phyloP scores from a whole-genome alignment of 1,140 invertebrate species.

The Tribolium madens region DNA sequence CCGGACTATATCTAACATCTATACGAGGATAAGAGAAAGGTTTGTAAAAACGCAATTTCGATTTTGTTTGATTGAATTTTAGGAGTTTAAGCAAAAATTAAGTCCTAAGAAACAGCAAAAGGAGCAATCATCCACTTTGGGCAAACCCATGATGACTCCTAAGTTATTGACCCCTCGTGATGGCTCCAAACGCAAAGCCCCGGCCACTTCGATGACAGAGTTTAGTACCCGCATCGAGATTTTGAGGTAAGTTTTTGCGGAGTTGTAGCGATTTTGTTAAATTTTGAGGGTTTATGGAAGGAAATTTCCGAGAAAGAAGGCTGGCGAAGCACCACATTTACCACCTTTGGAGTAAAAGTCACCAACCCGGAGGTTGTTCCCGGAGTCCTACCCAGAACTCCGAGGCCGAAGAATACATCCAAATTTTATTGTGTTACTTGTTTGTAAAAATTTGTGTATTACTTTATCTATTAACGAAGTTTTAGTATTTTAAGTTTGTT shows the following conservation, averaged over 20 bases:
- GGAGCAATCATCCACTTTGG: too few relatives aligned
- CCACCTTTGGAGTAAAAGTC: too few relatives aligned
- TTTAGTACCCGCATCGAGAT: neutral
- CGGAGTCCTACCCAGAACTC: too few relatives aligned
- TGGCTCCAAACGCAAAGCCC: constrained; percentile 12
- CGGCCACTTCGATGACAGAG: neutral
- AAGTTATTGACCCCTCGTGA: neutral
- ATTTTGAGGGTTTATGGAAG: neutral
- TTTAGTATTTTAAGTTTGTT: too few relatives aligned
- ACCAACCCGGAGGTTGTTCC: too few relatives aligned
- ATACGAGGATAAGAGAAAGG: constrained; percentile 52
- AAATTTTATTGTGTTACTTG: too few relatives aligned
- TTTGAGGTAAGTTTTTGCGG: constrained; percentile 11
- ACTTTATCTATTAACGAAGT: too few relatives aligned
- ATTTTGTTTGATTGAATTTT: neutral
- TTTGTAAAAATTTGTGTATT: too few relatives aligned
- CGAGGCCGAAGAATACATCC: too few relatives aligned
- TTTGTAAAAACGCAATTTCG: constrained; percentile 45
- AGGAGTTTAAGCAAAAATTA: constrained; percentile 44
- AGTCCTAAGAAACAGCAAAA: constrained; percentile 54
- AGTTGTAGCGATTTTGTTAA: neutral
- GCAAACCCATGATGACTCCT: too few relatives aligned
- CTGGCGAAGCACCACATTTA: neutral
- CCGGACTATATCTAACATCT: constrained; percentile 50
- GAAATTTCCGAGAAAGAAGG: too few relatives aligned